Evolutionary conservation across 2,888 invertebrate species (phyloP), one percentile per base, ranked within the genome.

Genomic region (Chydorus sphaericus): DNA sequence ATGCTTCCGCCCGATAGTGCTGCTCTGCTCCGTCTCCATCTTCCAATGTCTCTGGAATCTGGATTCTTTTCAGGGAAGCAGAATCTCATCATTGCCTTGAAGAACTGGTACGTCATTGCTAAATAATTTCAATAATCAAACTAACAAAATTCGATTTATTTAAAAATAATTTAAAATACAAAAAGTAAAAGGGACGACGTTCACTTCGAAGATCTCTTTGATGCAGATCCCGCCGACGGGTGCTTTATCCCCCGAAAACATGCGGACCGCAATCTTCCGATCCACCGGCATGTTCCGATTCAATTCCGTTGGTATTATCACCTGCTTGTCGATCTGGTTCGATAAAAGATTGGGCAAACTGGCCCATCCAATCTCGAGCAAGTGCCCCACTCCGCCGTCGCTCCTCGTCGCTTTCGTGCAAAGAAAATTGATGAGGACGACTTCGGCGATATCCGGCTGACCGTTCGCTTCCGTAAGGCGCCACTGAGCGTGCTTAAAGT

Each of bases 401-500:
- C 89, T 92, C 63, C 93, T 85, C 0, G 93, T 92, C 53, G 91
- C 89, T 69, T 97, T 94, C 0, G 92, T 96, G 68, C 98, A 92
- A 77, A 97, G 74, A 71, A 99, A 99, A 69, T 94, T 96, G 57
- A 91, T 86, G 3, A 99, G 79, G 57, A 92, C 84, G 58, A 97
- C 77, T 73, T 99, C 96, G 0, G 97, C 91, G 61, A 98, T 91
- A 58, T 96, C 96, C 55, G 97, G 82, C 71, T 96, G 97, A 0
- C 98, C 98, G 71, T 98, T 97, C 1, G 87, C 85, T 69, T 98
- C 96, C 0, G 97, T 99, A 61, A 98, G 78, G 37, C 96, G 73
- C 98, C 98, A 99, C 66, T 92, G 87, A 4, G 97, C 97, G 65
- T 92, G 89, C 71, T 96, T 94, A 71, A 99, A 98, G 71, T 93